Conservation (phyloP, 1,140 invertebrate species). For the Nebria ingens region DNA sequence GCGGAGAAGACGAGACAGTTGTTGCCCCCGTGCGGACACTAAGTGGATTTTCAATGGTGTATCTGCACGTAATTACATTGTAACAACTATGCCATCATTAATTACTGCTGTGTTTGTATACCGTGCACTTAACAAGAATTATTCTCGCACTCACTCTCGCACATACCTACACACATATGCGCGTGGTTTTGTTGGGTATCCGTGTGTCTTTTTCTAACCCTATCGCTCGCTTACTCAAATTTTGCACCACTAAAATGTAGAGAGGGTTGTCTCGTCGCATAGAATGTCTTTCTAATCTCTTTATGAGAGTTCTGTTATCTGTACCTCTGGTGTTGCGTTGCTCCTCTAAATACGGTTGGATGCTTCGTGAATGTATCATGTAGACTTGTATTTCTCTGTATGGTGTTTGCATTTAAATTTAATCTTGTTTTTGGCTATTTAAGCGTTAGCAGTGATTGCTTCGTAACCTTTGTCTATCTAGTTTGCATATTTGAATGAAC, state of each 20-base stretch:
- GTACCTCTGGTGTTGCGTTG: no score
- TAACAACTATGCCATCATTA: conserved; percentile 9
- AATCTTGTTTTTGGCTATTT: no score
- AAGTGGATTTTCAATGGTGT: conserved; percentile 9
- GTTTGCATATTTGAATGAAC: no score
- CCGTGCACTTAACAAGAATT: conserved; percentile 1
- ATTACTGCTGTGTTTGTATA: conserved; percentile 4
- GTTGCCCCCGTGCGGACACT: conserved; percentile 1
- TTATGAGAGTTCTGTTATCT: background rate
- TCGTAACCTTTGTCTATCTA: no score
- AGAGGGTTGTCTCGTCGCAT: background rate
- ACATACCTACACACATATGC: background rate
- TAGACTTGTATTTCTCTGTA: no score
- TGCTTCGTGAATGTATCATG: no score
- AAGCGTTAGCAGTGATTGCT: no score
- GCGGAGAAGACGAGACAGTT: background rate
- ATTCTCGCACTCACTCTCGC: background rate
- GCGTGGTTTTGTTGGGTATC: no score
- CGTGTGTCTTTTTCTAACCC: background rate
- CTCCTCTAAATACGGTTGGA: no score
- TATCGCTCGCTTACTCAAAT: background rate
- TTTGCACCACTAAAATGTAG: background rate
- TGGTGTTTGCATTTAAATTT: no score
- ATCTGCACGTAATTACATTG: conserved; percentile 8
- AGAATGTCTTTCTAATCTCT: background rate